phyloP scores from a whole-genome alignment of 1,140 invertebrate species.

The Drosophila grimshawi region DNA sequence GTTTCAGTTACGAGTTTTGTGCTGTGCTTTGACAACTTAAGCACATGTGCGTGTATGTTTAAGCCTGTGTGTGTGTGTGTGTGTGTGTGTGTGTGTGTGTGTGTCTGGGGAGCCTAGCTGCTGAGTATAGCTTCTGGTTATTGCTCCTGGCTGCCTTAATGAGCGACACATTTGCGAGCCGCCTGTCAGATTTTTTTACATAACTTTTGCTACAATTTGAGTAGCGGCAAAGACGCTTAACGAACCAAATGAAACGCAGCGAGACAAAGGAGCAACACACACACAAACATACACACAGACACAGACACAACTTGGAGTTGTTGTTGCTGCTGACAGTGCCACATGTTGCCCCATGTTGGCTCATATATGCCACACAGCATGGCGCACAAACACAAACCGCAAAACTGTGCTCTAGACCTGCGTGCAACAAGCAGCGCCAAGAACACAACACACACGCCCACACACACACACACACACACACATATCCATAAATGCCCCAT shows the following conservation, averaged over 20 bases:
- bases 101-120: constrained; percentile 3
- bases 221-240: constrained; percentile 28
- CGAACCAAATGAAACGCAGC: constrained; percentile 26
- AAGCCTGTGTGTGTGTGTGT: constrained; percentile 3
- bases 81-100: background rate
- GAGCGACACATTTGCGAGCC: constrained; percentile 34
- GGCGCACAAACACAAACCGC: constrained; percentile 21
- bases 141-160: constrained; percentile 24
- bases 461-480: constrained; percentile 5
- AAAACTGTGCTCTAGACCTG: constrained; percentile 4
- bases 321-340: constrained; percentile 9
- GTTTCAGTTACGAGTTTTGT: constrained; percentile 21
- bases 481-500: background rate
- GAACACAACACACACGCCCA: background rate
- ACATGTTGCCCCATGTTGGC: constrained; percentile 19
- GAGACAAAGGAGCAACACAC: constrained; percentile 18
- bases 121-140: background rate
- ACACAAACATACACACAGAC: too few species aligned
- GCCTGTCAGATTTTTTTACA: constrained; percentile 39
- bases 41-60: background rate
- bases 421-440: constrained; percentile 35
- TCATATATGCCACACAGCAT: constrained; percentile 17
- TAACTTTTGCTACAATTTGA: constrained; percentile 30
- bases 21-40: constrained; percentile 31
- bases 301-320: constrained; percentile 5